A percentile compares a stretch with the other conserved stretches of the same genome.
Conservation (phyloP, 2,888 invertebrate genomes). For the Aspidiotus destructor region DNA sequence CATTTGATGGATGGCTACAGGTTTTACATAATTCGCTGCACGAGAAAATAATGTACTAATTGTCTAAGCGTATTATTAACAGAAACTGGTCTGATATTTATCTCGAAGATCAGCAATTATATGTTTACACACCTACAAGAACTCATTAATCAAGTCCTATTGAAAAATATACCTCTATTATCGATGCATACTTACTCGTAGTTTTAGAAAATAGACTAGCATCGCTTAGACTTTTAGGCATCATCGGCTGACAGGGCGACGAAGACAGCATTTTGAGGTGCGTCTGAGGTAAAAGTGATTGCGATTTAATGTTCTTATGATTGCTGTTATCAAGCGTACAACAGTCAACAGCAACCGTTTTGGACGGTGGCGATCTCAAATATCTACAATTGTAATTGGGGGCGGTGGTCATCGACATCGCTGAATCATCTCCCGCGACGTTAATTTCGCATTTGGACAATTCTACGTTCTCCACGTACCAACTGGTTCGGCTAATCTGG, state of each 20-base stretch:
- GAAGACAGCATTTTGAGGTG: slow-evolving; percentile 10
- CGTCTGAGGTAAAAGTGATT: neutral
- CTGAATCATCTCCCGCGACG: neutral
- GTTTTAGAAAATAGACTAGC: slow-evolving; percentile 48
- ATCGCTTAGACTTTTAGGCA: slow-evolving; percentile 79
- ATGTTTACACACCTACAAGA: too few relatives aligned
- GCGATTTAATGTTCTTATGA: neutral
- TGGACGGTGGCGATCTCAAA: neutral
- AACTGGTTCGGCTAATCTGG: slow-evolving; percentile 27
- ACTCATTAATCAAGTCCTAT: too few relatives aligned
- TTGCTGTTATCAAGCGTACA: neutral
- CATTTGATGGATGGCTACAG: too few relatives aligned
- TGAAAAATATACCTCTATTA: too few relatives aligned
- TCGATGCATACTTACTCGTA: slow-evolving; percentile 15
- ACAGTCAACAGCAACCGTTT: neutral
- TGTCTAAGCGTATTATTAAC: too few relatives aligned
- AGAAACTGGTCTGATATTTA: too few relatives aligned
- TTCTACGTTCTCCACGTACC: slow-evolving; percentile 30
- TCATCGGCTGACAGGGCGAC: slow-evolving; percentile 63
- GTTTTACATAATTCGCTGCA: too few relatives aligned
- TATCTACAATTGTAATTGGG: slow-evolving; percentile 29
- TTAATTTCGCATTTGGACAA: slow-evolving; percentile 29
- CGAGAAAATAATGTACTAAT: too few relatives aligned
- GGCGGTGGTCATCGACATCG: too few relatives aligned
- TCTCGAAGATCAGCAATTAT: too few relatives aligned